A percentile compares a stretch with the other conserved stretches of the same genome.
These are phyloP conservation scores for Cinclus cinclus DNA, from an alignment of 2,113 vertebrate species.

Conservation along the genomic window DNA sequence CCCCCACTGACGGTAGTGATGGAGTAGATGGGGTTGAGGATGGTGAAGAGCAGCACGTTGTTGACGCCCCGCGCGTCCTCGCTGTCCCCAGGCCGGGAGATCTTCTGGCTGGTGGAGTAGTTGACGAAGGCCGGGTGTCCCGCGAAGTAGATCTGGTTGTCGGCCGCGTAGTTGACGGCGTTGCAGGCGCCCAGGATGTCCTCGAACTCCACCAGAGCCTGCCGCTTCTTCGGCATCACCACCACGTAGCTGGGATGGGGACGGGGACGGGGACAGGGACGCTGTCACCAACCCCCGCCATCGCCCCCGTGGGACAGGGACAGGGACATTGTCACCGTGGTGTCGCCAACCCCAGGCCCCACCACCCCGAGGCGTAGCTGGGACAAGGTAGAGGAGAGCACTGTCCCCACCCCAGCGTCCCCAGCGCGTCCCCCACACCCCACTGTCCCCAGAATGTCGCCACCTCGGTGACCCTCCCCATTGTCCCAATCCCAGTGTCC, in stretches of 20 bases:
- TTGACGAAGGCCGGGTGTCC: conserved; percentile 94
- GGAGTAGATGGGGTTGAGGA: conserved; percentile 73
- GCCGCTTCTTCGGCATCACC: conserved; percentile 96
- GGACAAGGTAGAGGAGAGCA: too few relatives aligned
- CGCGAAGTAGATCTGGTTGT: conserved; percentile 93
- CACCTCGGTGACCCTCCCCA: too few relatives aligned
- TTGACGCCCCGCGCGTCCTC: conserved; percentile 91
- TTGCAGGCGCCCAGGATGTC: conserved; percentile 89
- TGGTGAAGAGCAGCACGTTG: conserved; percentile 92
- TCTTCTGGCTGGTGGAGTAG: conserved; percentile 97
- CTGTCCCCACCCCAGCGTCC: too few relatives aligned
- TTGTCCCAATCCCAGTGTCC: too few relatives aligned
- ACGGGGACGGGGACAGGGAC: too few relatives aligned
- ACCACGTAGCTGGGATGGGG: conserved; percentile 84
- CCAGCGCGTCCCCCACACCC: too few relatives aligned
- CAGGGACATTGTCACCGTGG: fast-evolving
- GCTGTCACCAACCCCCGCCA: too few relatives aligned
- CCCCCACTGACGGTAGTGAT: background rate
- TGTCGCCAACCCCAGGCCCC: background rate
- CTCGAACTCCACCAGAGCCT: conserved; percentile 93
- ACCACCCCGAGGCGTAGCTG: too few relatives aligned
- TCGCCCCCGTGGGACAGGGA: too few relatives aligned
- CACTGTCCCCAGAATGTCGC: too few relatives aligned
- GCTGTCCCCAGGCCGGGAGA: conserved; percentile 88
- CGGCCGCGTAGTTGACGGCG: conserved; percentile 90